These are phyloP conservation scores for Caradrina clavipalpis DNA, from an alignment of 2,888 invertebrate species.

Conservation along the genomic window DNA sequence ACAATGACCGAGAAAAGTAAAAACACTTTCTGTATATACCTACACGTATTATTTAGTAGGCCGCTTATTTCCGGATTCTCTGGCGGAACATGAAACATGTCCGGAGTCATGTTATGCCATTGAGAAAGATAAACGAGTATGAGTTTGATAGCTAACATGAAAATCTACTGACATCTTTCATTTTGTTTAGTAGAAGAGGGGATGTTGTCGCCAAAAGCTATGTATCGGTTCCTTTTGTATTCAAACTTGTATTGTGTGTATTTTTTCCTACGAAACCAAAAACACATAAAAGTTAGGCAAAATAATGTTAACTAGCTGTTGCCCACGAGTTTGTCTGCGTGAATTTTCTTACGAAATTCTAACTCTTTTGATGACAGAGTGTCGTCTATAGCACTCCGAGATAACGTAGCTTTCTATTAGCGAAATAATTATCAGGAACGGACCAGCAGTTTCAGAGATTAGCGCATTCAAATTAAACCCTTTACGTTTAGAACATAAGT, in stretches of 20 bases:
- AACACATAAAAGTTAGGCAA: too few relatives aligned
- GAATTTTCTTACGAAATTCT: too few relatives aligned
- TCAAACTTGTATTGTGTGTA: neutral
- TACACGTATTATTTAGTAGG: conserved; percentile 66
- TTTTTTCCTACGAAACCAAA: neutral
- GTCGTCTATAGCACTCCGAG: too few relatives aligned
- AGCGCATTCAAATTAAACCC: too few relatives aligned
- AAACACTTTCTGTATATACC: conserved; percentile 80
- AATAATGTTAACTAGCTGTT: too few relatives aligned
- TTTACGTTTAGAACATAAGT: too few relatives aligned
- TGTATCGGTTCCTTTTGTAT: neutral
- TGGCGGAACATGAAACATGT: conserved; percentile 45
- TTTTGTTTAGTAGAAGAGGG: conserved; percentile 8
- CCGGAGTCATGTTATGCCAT: conserved; percentile 38
- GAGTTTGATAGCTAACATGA: conserved; percentile 20
- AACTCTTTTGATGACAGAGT: too few relatives aligned
- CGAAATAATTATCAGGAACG: too few relatives aligned
- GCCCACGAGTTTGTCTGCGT: too few relatives aligned
- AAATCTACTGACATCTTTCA: conserved; percentile 24
- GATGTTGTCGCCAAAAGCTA: neutral
- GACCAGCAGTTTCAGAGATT: too few relatives aligned
- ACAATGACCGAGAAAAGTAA: conserved; percentile 81
- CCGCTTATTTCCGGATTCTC: conserved; percentile 65
- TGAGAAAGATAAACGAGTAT: conserved; percentile 40
- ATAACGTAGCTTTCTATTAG: too few relatives aligned